Percentiles rank a stretch among this genome's conserved stretches.
Conservation (phyloP, 2,797 vertebrate species). For the Enteromius paludinosus region DNA sequence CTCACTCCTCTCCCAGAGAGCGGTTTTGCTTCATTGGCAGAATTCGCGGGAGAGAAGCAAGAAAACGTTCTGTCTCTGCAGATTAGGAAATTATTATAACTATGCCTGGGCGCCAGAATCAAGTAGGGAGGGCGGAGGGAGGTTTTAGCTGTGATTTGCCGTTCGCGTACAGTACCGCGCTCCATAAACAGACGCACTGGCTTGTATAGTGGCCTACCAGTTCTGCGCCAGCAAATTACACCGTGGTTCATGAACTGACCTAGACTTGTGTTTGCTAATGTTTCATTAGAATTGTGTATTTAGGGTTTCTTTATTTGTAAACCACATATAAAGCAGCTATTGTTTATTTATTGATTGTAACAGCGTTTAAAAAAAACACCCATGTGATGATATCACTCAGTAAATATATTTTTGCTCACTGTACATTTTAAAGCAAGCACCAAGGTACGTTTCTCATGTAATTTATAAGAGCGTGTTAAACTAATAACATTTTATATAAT, state of each 20-base stretch:
- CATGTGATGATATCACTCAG: background rate
- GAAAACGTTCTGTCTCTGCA: background rate
- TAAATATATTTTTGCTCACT: background rate
- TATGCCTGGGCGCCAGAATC: background rate
- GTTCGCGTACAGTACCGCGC: background rate
- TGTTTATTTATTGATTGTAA: background rate
- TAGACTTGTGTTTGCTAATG: background rate
- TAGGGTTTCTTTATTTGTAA: background rate
- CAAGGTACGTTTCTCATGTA: background rate
- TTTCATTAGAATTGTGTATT: background rate
- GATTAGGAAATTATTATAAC: background rate
- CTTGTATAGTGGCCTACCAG: constrained; percentile 24
- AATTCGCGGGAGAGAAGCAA: constrained; percentile 3
- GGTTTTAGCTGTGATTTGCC: background rate
- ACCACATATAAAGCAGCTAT: background rate
- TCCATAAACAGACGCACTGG: constrained; percentile 29
- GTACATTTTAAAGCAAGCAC: background rate
- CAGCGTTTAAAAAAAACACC: background rate
- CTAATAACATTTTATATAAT: background rate
- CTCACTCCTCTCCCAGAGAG: constrained; percentile 51
- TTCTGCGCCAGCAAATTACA: background rate
- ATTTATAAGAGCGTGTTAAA: background rate
- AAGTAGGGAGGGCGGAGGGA: background rate
- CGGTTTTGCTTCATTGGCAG: constrained; percentile 26
- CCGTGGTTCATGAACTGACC: background rate